Base-by-base conservation (phyloP, 2,888 invertebrate genomes). In the Rhagonycha fulva region DNA sequence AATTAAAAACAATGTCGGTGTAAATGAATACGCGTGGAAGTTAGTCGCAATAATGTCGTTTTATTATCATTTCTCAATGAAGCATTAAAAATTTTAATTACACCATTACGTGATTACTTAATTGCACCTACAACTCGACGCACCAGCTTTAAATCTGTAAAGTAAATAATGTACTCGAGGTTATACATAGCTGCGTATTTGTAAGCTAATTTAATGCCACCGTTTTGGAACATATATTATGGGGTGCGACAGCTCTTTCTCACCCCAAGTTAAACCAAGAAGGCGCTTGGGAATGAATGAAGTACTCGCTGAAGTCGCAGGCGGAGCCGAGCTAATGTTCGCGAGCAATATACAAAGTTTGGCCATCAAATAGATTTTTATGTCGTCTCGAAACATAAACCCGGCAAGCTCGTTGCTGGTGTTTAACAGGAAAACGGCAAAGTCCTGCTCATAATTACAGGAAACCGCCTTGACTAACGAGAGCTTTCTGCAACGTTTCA, bases 341-440 rank as follows among this genome's bases (percentile, higher is more conserved):
- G 76, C 78, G 76, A 70, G 77, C 74, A 74, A 74, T 79, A 78
- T 78, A 78, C 80, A 82, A 82, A 82, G 77, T 82, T 82, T 81
- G 76, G 76, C 81, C 82, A 82, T 82, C 82, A 82, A 82, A 82
- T 81, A 80, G 81, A 82, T 82, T 82, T 82, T 82, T 82, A 81
- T 80, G 80, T 76, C 82, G 82, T 82, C 81, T 81, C 81, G 80
- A 81, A 81, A 82, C 82, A 82, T 82, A 81, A 82, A 82, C 79
- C 78, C 81, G 76, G 67, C 76, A 26, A 79, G 80, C 74, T 80
- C 78, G 77, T 77, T 77, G 79, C 76, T 77, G 77, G 72, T 80
- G 81, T 81, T 81, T 81, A 82, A 82, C 80, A 81, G 80, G 79
- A 81, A 80, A 80, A 78, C 78, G 76, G 78, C 79, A 76, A 80